Conservation (phyloP, 2,888 invertebrate genomes). For the Tipula helvola region DNA sequence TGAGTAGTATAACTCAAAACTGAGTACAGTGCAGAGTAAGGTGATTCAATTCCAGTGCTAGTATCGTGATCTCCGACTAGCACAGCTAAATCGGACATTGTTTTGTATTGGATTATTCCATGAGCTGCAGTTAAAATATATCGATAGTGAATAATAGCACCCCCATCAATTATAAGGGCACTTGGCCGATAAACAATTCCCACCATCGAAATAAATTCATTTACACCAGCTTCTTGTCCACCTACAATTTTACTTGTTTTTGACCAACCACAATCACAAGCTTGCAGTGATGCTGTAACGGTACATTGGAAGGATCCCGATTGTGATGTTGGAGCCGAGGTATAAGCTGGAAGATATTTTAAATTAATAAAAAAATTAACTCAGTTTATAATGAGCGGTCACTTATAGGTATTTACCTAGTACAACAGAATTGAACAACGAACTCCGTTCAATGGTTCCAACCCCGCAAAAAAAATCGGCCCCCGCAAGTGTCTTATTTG, state of each 20-base stretch:
- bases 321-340: conserved; percentile 18
- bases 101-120: conserved; percentile 25
- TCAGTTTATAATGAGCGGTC: background rate
- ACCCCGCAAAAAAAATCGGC: conserved; percentile 28
- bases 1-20: conserved; percentile 36
- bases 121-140: conserved; percentile 42
- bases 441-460: conserved; percentile 21
- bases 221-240: conserved; percentile 39
- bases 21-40: conserved; percentile 32
- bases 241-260: conserved; percentile 39
- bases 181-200: conserved; percentile 34
- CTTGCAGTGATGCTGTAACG: conserved; percentile 22
- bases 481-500: conserved; percentile 23
- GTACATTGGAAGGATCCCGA: conserved; percentile 25
- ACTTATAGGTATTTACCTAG: conserved; percentile 15
- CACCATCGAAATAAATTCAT: conserved; percentile 48
- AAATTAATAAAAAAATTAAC: background rate
- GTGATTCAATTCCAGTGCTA: conserved; percentile 19
- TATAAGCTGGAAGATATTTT: conserved; percentile 21
- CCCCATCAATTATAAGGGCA: conserved; percentile 35
- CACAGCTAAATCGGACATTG: conserved; percentile 25
- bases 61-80: conserved; percentile 42
- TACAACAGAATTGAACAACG: conserved; percentile 22
- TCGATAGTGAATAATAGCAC: conserved; percentile 32
- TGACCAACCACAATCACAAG: conserved; percentile 32